Evolutionary conservation across 2,888 invertebrate species (phyloP), one percentile per base, ranked within the genome.

Genomic region (Buathra laborator): DNA sequence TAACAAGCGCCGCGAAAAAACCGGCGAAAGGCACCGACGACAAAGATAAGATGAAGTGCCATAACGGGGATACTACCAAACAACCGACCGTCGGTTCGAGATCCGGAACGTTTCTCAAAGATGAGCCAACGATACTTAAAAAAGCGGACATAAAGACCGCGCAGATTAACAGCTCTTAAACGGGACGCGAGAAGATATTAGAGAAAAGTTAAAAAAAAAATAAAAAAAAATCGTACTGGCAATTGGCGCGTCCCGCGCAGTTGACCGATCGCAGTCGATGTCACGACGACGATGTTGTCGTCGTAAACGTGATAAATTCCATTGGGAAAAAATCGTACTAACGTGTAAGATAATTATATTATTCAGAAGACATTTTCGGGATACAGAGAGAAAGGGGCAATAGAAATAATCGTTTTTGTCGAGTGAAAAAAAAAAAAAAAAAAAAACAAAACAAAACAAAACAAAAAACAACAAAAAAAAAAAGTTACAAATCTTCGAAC

Each of bases 71-170:
- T 53, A 80, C 89, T 24, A 78, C 88, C n/a, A 93, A 93, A 84
- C 94, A 94, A 84, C 92, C 93, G 10, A 94, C 94, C 3, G 94
- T 94, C 56, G 94, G 94, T 68, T 94, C 94, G 10, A 95, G 97
- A 64, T 97, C 97, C 0, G 96, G 96, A 19, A 97, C 97, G 0
- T 97, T 97, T 91, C 94, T 96, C 19, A 97, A 97, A 92, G 97
- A 97, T 87, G 97, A 97, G 92, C 97, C 97, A 0, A 96, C 96
- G 24, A 94, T 96, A 90, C 92, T 96, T 85, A 95, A 95, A 78
- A 95, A 94, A 74, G 89, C 92, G 14, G 94, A 94, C 84, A 91
- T 93, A 80, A 92, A 92, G 81, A 89, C 91, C 19, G 90, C 92
- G 66, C 91, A 92, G 81, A 92, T 92, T 72, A 91, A 92, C 62